Evolutionary conservation across 2,888 invertebrate genomes (phyloP).

Genomic region (Temnothorax ravouxi): DNA sequence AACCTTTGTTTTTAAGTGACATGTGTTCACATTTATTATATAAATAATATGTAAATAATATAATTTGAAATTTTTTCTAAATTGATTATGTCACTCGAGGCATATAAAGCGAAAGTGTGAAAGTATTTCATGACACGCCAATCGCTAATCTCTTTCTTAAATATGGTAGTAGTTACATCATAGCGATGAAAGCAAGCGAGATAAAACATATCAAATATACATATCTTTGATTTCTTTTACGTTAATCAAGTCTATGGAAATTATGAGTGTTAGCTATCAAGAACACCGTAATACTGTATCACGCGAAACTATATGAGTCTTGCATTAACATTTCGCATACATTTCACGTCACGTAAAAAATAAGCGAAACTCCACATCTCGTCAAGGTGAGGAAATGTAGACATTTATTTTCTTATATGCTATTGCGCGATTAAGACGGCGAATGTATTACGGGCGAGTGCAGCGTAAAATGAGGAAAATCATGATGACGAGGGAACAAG

Average conservation of each 20-base stretch:
- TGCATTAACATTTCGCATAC: not conserved
- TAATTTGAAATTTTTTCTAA: not conserved
- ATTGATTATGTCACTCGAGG: not conserved
- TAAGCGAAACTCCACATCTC: not conserved
- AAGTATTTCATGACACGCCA: not conserved
- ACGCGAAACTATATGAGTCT: not conserved
- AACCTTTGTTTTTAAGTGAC: not conserved
- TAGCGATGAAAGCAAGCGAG: not conserved
- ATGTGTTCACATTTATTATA: not conserved
- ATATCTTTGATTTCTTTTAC: constrained; percentile 5
- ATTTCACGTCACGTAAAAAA: not conserved
- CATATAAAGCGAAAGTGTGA: constrained; percentile 9
- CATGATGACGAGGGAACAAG: constrained; percentile 13
- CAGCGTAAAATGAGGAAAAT: constrained; percentile 33
- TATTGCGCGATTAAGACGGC: not conserved
- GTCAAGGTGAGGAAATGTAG: not conserved
- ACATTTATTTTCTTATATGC: not conserved
- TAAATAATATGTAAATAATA: constrained; percentile 12
- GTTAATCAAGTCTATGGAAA: not conserved
- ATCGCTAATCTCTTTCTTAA: not conserved
- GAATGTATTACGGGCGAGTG: constrained; percentile 24
- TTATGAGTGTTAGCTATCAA: not conserved
- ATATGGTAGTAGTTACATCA: constrained; percentile 2
- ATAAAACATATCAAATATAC: not conserved
- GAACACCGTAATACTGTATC: not conserved